Percentiles rank a stretch among this genome's conserved stretches.
Evolutionary conservation across 2,113 vertebrate genomes (phyloP).

Genomic region (Lepidiolamprologus cunningtoni): DNA sequence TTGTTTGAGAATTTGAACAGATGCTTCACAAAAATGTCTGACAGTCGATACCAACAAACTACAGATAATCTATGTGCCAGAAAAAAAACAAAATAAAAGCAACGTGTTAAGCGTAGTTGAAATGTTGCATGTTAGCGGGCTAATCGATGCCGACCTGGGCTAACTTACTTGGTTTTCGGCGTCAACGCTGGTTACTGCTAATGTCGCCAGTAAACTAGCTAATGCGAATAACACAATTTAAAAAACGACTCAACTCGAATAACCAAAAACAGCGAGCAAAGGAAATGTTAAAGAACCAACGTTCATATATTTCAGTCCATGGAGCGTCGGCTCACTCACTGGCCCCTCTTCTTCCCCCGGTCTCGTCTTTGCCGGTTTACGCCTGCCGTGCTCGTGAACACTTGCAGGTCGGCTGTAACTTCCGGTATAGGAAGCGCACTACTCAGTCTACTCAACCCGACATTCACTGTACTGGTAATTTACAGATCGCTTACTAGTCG

Average conservation of each 20-base stretch:
- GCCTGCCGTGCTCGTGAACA: conserved; percentile 21
- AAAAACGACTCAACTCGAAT: neutral
- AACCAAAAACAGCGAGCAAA: accelerated
- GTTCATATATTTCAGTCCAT: neutral
- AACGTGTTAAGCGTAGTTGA: neutral
- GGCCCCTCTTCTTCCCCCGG: conserved; percentile 5
- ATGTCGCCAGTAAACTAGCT: neutral
- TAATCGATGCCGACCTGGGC: neutral
- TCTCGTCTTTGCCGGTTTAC: conserved; percentile 31
- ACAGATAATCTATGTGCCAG: accelerated
- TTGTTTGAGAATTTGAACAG: neutral
- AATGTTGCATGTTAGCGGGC: neutral
- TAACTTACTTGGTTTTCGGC: neutral
- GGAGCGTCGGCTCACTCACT: neutral
- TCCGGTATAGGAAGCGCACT: conserved; percentile 33
- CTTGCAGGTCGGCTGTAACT: neutral
- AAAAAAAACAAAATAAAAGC: accelerated
- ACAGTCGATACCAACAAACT: accelerated
- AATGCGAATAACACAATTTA: neutral
- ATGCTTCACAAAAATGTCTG: neutral
- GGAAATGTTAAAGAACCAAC: neutral
- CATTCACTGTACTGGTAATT: neutral
- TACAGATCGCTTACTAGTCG: neutral
- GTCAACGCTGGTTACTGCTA: conserved; percentile 7
- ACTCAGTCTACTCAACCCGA: neutral